Percentiles rank a stretch among this genome's conserved stretches.
Conservation (phyloP, 2,888 invertebrate species). For the Tromatobia lineatoria region DNA sequence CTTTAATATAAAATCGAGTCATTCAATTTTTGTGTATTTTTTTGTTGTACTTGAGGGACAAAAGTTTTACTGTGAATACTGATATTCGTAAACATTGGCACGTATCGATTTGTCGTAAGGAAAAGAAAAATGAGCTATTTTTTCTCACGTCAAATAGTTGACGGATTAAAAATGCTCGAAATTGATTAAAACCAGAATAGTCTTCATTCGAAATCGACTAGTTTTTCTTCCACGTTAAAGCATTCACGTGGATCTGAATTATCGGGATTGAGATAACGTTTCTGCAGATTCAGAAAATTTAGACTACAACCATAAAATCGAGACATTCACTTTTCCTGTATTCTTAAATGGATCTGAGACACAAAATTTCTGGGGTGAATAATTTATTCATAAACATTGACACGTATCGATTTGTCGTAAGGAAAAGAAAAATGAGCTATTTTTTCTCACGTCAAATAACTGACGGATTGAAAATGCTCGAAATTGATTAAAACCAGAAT, state of each 20-base stretch:
- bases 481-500: conserved; percentile 67
- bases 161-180: conserved; percentile 49
- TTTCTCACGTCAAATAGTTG: conserved; percentile 7
- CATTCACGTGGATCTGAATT: no score
- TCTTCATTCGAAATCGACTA: conserved; percentile 74
- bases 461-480: conserved; percentile 45
- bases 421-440: conserved; percentile 14
- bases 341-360: no score
- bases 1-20: no score
- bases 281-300: no score
- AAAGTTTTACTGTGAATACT: conserved; percentile 67
- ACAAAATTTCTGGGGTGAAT: conserved; percentile 54
- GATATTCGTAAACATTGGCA: conserved; percentile 73
- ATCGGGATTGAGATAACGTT: no score
- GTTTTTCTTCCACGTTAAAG: no score
- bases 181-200: conserved; percentile 67
- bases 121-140: conserved; percentile 15
- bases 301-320: no score
- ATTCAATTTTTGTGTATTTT: no score
- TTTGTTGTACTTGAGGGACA: no score
- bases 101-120: conserved; percentile 63
- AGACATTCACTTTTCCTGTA: no score
- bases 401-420: conserved; percentile 66
- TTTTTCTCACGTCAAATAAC: conserved; percentile 5
- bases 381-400: conserved; percentile 74